Evolutionary conservation across 2,797 vertebrate genomes (phyloP).

Genomic region (Antrozous pallidus): DNA sequence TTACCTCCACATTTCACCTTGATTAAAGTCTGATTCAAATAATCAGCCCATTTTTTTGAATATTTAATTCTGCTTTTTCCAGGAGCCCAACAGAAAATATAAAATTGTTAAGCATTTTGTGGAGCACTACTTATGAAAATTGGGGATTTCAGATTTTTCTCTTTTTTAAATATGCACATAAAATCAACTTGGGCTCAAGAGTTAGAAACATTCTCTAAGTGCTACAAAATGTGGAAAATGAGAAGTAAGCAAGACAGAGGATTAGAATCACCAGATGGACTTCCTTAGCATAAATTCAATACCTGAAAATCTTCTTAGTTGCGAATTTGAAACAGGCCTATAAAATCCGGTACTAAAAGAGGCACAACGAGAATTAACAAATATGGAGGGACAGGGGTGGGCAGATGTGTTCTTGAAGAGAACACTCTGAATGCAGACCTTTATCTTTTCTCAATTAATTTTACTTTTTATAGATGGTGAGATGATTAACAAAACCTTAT

Average conservation of each 20-base stretch:
- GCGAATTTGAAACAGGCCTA: not conserved
- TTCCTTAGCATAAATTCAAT: slow-evolving; percentile 9
- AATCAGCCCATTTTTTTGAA: not conserved
- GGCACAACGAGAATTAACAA: not conserved
- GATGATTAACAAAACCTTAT: slow-evolving; percentile 42
- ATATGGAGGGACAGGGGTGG: not conserved
- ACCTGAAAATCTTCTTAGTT: slow-evolving; percentile 32
- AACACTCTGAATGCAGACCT: slow-evolving; percentile 51
- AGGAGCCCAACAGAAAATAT: not conserved
- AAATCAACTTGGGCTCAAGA: not conserved
- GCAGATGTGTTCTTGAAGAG: not conserved
- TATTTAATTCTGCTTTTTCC: not conserved
- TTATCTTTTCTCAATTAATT: slow-evolving; percentile 67
- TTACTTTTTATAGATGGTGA: slow-evolving; percentile 46
- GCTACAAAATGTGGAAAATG: not conserved
- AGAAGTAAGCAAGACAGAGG: slow-evolving; percentile 1
- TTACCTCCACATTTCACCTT: not conserved
- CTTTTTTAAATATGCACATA: not conserved
- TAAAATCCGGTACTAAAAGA: slow-evolving; percentile 10
- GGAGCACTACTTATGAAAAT: not conserved
- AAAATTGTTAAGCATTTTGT: not conserved
- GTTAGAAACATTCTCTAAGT: not conserved
- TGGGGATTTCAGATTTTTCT: not conserved
- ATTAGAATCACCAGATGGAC: not conserved
- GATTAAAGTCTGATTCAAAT: not conserved